A percentile compares a stretch with the other conserved stretches of the same genome.
Conservation (phyloP, 2,113 vertebrate species). For the Myrmecophaga tridactyla region DNA sequence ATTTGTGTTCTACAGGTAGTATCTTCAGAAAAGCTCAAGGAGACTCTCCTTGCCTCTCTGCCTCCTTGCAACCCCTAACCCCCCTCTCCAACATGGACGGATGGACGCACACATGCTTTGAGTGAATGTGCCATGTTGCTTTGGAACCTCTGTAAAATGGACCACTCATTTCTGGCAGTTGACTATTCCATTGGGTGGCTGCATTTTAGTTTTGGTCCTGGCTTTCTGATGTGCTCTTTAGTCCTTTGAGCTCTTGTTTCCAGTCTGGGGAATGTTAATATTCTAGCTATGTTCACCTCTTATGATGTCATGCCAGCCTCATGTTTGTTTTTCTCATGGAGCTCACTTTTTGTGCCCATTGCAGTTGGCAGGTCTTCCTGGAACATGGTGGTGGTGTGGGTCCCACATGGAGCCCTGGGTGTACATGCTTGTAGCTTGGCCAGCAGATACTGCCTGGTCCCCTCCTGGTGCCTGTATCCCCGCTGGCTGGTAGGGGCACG, state of each 20-base stretch:
- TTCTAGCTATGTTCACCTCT: fast-evolving
- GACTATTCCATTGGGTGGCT: background rate
- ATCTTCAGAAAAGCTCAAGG: background rate
- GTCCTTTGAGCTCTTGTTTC: background rate
- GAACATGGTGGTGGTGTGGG: no score
- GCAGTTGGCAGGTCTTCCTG: background rate
- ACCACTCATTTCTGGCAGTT: background rate
- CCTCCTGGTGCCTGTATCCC: background rate
- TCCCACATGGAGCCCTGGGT: no score
- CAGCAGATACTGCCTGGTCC: fast-evolving
- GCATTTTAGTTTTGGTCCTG: background rate
- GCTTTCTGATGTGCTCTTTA: background rate
- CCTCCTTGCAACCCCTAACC: fast-evolving
- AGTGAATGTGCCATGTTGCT: no score
- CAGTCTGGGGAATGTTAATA: no score
- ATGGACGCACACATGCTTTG: background rate
- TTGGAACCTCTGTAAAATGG: background rate
- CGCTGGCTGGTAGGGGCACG: fast-evolving
- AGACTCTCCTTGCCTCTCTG: background rate
- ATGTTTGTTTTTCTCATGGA: no score
- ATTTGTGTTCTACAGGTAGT: background rate
- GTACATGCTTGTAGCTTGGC: background rate
- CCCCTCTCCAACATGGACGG: background rate
- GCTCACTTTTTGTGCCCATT: no score
- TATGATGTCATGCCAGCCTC: no score